A percentile compares a stretch with the other conserved stretches of the same genome.
Evolutionary conservation across 2,797 vertebrate genomes (phyloP).

Genomic region (Benthosema pterotum): DNA sequence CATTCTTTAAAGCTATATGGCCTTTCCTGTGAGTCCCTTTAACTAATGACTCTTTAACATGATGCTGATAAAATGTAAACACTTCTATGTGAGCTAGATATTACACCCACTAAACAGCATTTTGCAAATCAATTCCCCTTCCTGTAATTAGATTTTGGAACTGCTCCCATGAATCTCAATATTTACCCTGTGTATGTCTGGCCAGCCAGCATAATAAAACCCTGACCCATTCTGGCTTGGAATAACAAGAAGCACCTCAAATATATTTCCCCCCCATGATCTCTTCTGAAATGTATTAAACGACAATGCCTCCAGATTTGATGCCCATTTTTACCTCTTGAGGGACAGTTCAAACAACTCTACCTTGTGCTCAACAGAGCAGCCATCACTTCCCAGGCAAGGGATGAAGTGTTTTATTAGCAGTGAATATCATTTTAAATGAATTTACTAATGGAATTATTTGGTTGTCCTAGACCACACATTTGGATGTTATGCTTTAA

Average conservation of each 20-base stretch:
- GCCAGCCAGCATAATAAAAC: slow-evolving; percentile 69
- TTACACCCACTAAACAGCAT: slow-evolving; percentile 56
- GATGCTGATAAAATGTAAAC: slow-evolving; percentile 41
- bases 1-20: slow-evolving; percentile 15
- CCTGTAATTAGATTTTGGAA: slow-evolving; percentile 63
- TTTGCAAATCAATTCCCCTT: slow-evolving; percentile 64
- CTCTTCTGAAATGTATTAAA: slow-evolving; percentile 59
- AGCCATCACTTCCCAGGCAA: no score
- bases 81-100: slow-evolving; percentile 53
- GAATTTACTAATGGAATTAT: no score
- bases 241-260: slow-evolving; percentile 23
- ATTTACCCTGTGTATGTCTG: slow-evolving; percentile 53
- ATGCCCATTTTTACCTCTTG: slow-evolving; percentile 47
- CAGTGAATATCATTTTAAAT: no score
- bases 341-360: slow-evolving; percentile 25
- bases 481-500: no score
- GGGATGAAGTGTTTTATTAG: no score
- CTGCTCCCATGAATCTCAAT: slow-evolving; percentile 40
- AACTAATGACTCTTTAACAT: slow-evolving; percentile 14
- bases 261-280: slow-evolving; percentile 44
- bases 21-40: slow-evolving; percentile 21
- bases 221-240: slow-evolving; percentile 44
- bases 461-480: no score
- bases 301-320: slow-evolving; percentile 30
- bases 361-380: slow-evolving; percentile 38